Conservation (phyloP, 2,888 invertebrate species). For the Chrysolina americana region DNA sequence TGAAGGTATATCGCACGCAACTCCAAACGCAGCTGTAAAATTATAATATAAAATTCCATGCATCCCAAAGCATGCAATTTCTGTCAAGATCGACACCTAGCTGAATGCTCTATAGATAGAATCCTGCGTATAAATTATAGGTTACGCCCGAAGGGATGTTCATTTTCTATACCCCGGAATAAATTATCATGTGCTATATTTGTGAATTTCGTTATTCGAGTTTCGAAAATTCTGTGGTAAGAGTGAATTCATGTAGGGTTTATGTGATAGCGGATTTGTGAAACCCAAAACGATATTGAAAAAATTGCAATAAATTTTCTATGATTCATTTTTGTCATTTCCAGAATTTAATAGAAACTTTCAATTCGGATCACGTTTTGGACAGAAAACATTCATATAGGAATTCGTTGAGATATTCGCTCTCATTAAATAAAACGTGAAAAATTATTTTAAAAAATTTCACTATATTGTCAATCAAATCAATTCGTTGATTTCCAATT, state of each 20-base stretch:
- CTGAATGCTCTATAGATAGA: constrained; percentile 12
- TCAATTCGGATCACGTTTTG: too few relatives aligned
- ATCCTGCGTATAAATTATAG: constrained; percentile 20
- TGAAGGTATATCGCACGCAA: constrained; percentile 16
- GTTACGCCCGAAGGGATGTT: constrained; percentile 4
- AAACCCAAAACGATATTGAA: too few relatives aligned
- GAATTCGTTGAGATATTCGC: too few relatives aligned
- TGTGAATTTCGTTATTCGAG: background rate
- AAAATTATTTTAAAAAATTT: too few relatives aligned
- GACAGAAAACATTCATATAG: too few relatives aligned
- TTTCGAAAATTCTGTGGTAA: background rate
- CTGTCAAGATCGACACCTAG: constrained; percentile 22
- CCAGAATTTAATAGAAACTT: too few relatives aligned
- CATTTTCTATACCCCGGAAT: background rate
- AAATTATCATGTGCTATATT: background rate
- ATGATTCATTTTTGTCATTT: too few relatives aligned
- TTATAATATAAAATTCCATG: constrained; percentile 24
- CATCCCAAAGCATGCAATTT: constrained; percentile 21
- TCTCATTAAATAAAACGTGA: too few relatives aligned
- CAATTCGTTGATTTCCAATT: too few relatives aligned
- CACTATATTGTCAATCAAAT: too few relatives aligned
- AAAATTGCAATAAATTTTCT: too few relatives aligned
- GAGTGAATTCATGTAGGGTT: background rate
- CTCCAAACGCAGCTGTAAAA: constrained; percentile 18
- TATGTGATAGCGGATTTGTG: too few relatives aligned